Conservation (phyloP, 1,140 invertebrate species). For the Mamestra configurata region DNA sequence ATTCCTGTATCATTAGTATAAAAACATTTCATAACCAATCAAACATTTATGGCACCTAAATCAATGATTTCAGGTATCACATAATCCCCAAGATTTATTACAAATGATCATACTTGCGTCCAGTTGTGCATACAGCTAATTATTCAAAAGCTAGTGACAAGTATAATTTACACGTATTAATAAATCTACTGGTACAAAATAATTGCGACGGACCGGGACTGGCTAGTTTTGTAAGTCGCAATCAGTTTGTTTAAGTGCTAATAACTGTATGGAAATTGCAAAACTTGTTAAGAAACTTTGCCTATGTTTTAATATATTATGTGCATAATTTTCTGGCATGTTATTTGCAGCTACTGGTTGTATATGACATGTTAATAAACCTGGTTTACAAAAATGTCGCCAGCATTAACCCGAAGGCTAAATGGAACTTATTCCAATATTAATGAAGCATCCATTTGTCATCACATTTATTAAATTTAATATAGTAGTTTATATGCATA, state of each 20-base stretch:
- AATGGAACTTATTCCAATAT: not conserved
- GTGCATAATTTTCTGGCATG: conserved; percentile 23
- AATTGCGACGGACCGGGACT: not conserved
- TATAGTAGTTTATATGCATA: too few relatives aligned
- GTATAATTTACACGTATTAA: conserved; percentile 30
- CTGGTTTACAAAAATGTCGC: not conserved
- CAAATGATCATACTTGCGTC: not conserved
- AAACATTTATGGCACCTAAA: not conserved
- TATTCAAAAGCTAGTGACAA: conserved; percentile 26
- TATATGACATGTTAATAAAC: conserved; percentile 14
- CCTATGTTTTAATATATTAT: not conserved
- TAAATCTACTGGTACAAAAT: conserved; percentile 18
- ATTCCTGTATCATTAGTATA: too few relatives aligned
- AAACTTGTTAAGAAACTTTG: conserved; percentile 14
- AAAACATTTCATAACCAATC: too few relatives aligned
- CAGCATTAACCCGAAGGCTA: not conserved
- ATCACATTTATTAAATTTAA: too few relatives aligned
- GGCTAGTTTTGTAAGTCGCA: conserved; percentile 11
- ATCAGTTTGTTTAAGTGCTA: conserved; percentile 21
- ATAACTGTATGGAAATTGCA: conserved; percentile 37
- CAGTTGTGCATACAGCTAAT: conserved; percentile 9
- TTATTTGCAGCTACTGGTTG: not conserved
- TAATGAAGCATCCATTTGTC: not conserved
- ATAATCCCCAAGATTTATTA: conserved; percentile 11
- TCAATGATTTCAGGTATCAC: not conserved